Conservation (phyloP, 1,140 invertebrate genomes). For the Hyles euphorbiae region DNA sequence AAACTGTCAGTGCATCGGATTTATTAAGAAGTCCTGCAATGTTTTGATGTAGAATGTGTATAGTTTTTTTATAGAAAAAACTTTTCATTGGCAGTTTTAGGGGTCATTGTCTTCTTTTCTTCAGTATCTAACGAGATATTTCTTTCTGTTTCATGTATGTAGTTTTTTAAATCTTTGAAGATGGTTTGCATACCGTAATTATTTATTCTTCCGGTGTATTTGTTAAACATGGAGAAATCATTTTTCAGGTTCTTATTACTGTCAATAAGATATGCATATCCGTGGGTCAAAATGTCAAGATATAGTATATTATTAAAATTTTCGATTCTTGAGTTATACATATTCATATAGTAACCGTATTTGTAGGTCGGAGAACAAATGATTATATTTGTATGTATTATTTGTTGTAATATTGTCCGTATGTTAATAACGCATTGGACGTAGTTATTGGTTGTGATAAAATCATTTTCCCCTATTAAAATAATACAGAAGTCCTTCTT, state of each 20-base stretch:
- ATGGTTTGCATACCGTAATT: slow-evolving; percentile 6
- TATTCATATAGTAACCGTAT: not conserved
- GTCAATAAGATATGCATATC: slow-evolving; percentile 16
- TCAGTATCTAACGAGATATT: not conserved
- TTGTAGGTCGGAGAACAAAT: slow-evolving; percentile 12
- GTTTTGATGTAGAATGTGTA: slow-evolving; percentile 23
- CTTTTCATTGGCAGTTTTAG: not conserved
- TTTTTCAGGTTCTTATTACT: slow-evolving; percentile 13
- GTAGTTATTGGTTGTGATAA: slow-evolving; percentile 13
- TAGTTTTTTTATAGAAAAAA: slow-evolving; percentile 14
- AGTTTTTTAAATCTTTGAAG: slow-evolving; percentile 7
- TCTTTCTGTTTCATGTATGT: not conserved
- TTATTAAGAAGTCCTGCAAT: slow-evolving; percentile 23
- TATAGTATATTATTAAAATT: slow-evolving; percentile 19
- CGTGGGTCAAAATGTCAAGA: slow-evolving; percentile 9
- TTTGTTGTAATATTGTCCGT: slow-evolving; percentile 4
- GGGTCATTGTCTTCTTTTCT: too few relatives aligned
- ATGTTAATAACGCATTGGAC: slow-evolving; percentile 3
- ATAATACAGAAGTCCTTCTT: slow-evolving; percentile 18
- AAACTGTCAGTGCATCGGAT: slow-evolving; percentile 8
- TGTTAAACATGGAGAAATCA: slow-evolving; percentile 13
- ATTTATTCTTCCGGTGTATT: slow-evolving; percentile 11
- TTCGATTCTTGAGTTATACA: slow-evolving; percentile 21
- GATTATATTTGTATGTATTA: slow-evolving; percentile 18
- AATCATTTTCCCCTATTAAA: slow-evolving; percentile 21